Evolutionary conservation across 2,113 vertebrate genomes (phyloP), one percentile per base, ranked within the genome.

Genomic region (Coptodon bakossiorum): DNA sequence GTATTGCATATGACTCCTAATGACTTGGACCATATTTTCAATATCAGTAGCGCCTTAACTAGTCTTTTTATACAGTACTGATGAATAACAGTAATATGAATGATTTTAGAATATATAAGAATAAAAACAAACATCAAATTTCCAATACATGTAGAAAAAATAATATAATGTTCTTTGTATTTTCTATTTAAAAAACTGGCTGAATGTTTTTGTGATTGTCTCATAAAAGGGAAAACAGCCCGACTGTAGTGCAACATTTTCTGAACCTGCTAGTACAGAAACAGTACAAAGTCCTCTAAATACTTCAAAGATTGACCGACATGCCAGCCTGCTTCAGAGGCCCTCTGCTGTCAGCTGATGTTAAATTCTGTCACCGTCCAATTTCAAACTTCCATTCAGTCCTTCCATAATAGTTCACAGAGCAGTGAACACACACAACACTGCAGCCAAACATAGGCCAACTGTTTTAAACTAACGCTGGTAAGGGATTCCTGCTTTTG

Each of bases 401-500:
- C 57, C 81, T 6, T 48, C 52, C 27, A 48, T 63, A 45, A 88
- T 7, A 14, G 81, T 19, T 79, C 66, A 84, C 82, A 85, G 82
- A 52, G 81, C 84, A 71, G 53, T 9, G 87, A 53, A 24, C 66
- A 40, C 84, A 73, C 63, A 86, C 83, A 88, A 57, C 5, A 11
- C 84, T 27, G 57, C 78, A 10, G 76, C 79, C 83, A 73, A 89
- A 91, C 79, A 31, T 17, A 22, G 82, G 73, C 5, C 4, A 52
- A 14, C 12, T 43, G 52, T 40, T 68, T 40, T 68, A 11, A 40
- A 3, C 34, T 7, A 61, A 84, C 59, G 81, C 56, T 87, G 86
- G 80, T 82, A 17, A 13, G 78, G 34, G 81, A 88, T 88, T 89
- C 85, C 91, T 90, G 83, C 86, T 85, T 53, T 53, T 80, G 27